Evolutionary conservation across 1,140 invertebrate species (phyloP), one percentile per base, ranked within the genome.

Genomic region (Sarcophaga bullata): DNA sequence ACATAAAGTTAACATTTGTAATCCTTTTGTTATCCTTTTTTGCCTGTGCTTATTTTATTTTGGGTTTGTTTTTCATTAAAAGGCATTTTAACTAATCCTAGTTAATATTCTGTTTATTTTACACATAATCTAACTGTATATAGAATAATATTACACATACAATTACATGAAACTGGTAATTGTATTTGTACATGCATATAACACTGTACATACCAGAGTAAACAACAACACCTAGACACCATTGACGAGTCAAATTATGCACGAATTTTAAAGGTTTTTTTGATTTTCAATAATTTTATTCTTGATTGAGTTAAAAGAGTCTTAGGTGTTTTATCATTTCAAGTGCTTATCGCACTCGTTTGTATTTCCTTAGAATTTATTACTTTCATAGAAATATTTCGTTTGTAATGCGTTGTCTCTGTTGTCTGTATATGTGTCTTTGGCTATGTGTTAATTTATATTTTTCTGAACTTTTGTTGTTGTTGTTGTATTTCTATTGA

Each of bases 21-120:
- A 68, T 58, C 62, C 62, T 52, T 78, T 78, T 52, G n/a, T 72
- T 72, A 9, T 72, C 19, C 17, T 13, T 68, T 7, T 15, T 52
- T 78, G 73, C 48, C 19, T 37, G 25, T 1, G 25, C 25, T 1
- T 73, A 25, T 73, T 75, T 47, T 6, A 13, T 75, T 75, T 75
- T 76, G 48, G 50, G 15, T 6, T 76, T 49, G 9, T 76, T 78
- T 49, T 50, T 19, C 50, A 13, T 78, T 78, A 25, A 50, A 19
- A 50, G 75, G 48, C n/a, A 50, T 78, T 75, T 78, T 78, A 52
- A 50, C 75, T 78, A 78, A 78, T 78, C 48, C 48, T 19, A 25
- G 75, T 78, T 25, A 78, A 78, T 78, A 19, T 78, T 78, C 50
- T 78, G 49, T 78, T n/a, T 52, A 78, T 50, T 17, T 50, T 78